Evolutionary conservation across 92 coral and sea anemone genomes (phyloP).

Genomic region (Micromussa lordhowensis): DNA sequence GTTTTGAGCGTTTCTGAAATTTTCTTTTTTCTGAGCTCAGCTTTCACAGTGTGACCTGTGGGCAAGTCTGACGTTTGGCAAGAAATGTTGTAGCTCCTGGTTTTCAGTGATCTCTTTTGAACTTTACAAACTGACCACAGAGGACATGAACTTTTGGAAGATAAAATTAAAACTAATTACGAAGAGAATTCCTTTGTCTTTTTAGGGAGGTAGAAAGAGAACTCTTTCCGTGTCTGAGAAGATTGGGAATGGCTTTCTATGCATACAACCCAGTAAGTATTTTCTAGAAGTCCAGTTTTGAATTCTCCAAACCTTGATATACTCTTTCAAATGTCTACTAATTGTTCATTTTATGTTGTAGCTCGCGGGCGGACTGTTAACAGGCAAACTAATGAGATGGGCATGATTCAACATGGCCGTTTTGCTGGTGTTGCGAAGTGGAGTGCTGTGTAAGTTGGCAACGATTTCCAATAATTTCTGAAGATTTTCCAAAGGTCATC

Average conservation of each 20-base stretch:
- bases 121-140: too few relatives aligned
- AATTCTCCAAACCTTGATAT: not conserved
- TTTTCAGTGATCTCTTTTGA: too few relatives aligned
- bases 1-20: too few relatives aligned
- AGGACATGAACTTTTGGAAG: too few relatives aligned
- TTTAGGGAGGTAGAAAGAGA: slow-evolving; percentile 87
- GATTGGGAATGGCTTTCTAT: slow-evolving; percentile 86
- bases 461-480: not conserved
- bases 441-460: slow-evolving; percentile 36
- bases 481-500: not conserved
- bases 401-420: slow-evolving; percentile 33
- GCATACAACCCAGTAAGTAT: slow-evolving; percentile 94
- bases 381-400: slow-evolving; percentile 73
- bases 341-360: slow-evolving; percentile 12
- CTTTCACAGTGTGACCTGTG: too few relatives aligned
- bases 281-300: not conserved
- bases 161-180: not conserved
- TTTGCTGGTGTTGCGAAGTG: slow-evolving; percentile 50
- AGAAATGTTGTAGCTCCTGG: too few relatives aligned
- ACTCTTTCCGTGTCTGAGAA: slow-evolving; percentile 88
- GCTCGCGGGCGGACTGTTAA: slow-evolving; percentile 90
- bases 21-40: too few relatives aligned
- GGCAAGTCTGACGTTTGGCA: too few relatives aligned
- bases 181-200: not conserved
- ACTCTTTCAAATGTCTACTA: not conserved